These are phyloP conservation scores for Alauda arvensis DNA, from an alignment of 2,797 vertebrate genomes.

Conservation along the genomic window DNA sequence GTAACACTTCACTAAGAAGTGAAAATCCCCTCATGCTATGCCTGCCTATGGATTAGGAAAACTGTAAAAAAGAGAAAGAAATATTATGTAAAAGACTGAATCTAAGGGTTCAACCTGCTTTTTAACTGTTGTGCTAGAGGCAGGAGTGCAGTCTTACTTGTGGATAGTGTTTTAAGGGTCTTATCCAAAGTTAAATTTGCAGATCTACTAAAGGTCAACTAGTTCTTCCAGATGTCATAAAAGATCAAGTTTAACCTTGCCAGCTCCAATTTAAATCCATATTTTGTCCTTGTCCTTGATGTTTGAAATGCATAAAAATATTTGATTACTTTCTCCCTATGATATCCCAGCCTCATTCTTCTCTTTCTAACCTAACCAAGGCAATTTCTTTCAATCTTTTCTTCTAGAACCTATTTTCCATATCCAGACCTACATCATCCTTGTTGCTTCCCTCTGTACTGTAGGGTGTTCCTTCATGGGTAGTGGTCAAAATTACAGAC, in stretches of 20 bases:
- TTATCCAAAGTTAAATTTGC: background rate
- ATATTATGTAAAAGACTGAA: background rate
- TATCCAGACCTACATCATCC: background rate
- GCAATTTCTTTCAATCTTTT: background rate
- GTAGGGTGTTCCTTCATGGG: background rate
- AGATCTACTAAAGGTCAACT: background rate
- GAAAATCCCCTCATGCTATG: background rate
- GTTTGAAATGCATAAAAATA: background rate
- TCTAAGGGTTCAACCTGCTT: background rate
- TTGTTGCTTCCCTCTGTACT: background rate
- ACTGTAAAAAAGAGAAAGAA: background rate
- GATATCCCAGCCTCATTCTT: background rate
- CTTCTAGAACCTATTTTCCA: background rate
- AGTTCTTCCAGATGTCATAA: background rate
- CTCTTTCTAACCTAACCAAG: background rate
- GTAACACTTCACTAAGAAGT: background rate
- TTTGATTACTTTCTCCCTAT: background rate
- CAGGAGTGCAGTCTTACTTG: background rate
- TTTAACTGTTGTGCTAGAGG: background rate
- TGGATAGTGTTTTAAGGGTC: background rate
- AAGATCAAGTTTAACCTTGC: background rate
- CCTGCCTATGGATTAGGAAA: background rate
- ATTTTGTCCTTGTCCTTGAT: background rate
- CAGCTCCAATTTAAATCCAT: background rate
- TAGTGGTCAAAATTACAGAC: background rate